phyloP scores from a whole-genome alignment of 2,113 vertebrate genomes.

The Hyla sarda region DNA sequence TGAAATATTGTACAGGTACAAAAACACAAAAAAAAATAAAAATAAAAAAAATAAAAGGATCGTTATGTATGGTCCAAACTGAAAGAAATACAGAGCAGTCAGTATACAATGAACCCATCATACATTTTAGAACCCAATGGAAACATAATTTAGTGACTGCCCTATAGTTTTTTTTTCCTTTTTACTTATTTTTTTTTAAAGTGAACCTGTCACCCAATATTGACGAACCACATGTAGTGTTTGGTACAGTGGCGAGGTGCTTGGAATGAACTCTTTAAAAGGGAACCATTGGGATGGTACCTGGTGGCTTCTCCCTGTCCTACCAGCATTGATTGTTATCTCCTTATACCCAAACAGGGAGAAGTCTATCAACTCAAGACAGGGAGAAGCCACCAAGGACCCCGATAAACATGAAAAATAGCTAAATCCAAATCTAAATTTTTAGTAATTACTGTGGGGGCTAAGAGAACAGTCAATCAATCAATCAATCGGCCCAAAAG shows the following conservation, averaged over 20 bases:
- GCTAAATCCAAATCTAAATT: too few relatives aligned
- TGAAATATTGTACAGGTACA: slow-evolving; percentile 48
- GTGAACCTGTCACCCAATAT: not conserved
- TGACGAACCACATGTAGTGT: not conserved
- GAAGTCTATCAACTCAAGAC: too few relatives aligned
- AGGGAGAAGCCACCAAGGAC: too few relatives aligned
- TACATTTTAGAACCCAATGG: not conserved
- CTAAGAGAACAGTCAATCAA: too few relatives aligned
- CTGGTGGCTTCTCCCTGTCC: too few relatives aligned
- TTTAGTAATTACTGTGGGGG: too few relatives aligned
- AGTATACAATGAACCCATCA: slow-evolving; percentile 13
- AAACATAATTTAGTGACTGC: slow-evolving; percentile 20
- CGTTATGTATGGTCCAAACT: slow-evolving; percentile 3
- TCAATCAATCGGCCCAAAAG: not conserved
- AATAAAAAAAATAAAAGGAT: not conserved
- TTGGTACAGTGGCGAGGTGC: too few relatives aligned
- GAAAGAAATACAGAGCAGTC: slow-evolving; percentile 35
- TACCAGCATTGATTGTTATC: too few relatives aligned
- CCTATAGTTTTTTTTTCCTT: not conserved
- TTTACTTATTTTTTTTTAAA: not conserved
- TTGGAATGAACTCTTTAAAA: too few relatives aligned
- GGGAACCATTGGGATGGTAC: too few relatives aligned
- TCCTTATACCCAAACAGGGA: too few relatives aligned
- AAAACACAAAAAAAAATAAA: not conserved
- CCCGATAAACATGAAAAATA: too few relatives aligned